These are phyloP conservation scores for Steinernema carpocapsae DNA, from an alignment of 2,888 invertebrate species.

Conservation along the genomic window DNA sequence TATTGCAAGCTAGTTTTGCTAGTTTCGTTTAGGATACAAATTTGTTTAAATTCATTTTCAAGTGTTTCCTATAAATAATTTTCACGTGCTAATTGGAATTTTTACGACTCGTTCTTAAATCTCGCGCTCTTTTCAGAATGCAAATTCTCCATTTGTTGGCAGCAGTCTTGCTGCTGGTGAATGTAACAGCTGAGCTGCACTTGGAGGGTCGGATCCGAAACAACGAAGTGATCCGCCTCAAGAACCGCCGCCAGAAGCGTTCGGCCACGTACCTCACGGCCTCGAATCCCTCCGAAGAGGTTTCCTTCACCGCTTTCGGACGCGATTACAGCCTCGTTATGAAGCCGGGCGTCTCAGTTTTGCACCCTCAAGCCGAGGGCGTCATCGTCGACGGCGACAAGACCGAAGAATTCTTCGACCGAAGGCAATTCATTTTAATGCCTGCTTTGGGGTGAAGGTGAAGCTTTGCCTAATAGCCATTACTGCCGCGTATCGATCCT, in stretches of 20 bases:
- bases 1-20: neutral
- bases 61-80: too few species aligned
- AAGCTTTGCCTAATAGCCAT: too few species aligned
- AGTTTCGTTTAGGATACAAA: too few species aligned
- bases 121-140: neutral
- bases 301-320: constrained; percentile 2
- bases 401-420: neutral
- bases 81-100: neutral
- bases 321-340: neutral
- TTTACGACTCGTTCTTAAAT: neutral
- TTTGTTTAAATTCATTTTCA: too few species aligned
- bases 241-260: neutral
- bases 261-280: neutral
- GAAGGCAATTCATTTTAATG: constrained; percentile 5
- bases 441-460: too few species aligned
- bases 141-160: neutral
- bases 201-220: neutral
- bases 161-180: neutral
- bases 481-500: too few species aligned
- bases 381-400: neutral
- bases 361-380: neutral
- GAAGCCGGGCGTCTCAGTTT: neutral
- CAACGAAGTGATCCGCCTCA: neutral
- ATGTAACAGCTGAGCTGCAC: neutral
- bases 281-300: neutral